Evolutionary conservation across 2,113 vertebrate genomes (phyloP).

Genomic region (Pteronura brasiliensis): DNA sequence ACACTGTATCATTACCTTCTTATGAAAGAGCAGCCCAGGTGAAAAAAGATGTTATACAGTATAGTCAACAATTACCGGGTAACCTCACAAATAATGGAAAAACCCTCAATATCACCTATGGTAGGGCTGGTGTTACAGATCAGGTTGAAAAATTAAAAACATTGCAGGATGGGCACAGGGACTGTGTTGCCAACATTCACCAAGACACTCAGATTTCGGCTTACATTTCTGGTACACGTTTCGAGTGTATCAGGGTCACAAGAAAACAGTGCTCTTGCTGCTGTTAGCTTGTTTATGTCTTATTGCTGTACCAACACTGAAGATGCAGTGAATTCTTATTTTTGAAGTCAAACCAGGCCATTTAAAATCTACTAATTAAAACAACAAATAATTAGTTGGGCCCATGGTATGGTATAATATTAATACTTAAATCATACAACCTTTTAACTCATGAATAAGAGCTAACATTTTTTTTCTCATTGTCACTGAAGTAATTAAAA

Average conservation of each 20-base stretch:
- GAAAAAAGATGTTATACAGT: background rate
- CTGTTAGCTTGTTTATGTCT: slow-evolving; percentile 15
- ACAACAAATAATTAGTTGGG: slow-evolving; percentile 46
- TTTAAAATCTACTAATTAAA: slow-evolving; percentile 60
- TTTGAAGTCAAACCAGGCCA: slow-evolving; percentile 20
- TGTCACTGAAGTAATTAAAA: slow-evolving; percentile 31
- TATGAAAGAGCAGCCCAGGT: background rate
- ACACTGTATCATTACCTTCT: background rate
- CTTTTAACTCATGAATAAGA: background rate
- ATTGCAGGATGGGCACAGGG: background rate
- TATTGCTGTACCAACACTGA: background rate
- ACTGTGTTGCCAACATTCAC: background rate
- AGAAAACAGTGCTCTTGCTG: background rate
- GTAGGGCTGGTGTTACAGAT: background rate
- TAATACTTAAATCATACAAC: slow-evolving; percentile 43
- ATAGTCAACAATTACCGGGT: background rate
- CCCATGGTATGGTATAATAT: background rate
- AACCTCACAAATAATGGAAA: background rate
- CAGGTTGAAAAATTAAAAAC: background rate
- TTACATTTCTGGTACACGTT: background rate
- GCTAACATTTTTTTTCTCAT: background rate
- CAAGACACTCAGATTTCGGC: background rate
- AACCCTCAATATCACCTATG: background rate
- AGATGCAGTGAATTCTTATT: background rate
- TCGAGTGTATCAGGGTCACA: background rate